These are phyloP conservation scores for Butorides virescens DNA, from an alignment of 2,113 vertebrate species.

Conservation along the genomic window DNA sequence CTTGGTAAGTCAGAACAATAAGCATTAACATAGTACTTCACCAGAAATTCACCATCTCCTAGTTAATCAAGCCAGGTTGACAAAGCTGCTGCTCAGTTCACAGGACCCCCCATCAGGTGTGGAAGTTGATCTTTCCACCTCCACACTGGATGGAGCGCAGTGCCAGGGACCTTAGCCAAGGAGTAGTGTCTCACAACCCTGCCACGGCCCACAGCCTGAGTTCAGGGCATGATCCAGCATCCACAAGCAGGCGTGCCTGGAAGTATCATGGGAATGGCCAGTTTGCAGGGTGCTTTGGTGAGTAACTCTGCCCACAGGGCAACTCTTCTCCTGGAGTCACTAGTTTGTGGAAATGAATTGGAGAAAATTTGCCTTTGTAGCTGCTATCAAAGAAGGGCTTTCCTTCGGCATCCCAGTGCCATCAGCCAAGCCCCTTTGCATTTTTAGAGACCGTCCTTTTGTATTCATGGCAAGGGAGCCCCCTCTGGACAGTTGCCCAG, in stretches of 20 bases:
- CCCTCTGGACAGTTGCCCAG: background rate
- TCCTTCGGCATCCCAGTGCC: background rate
- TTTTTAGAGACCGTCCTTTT: background rate
- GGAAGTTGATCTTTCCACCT: background rate
- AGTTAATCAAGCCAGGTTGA: background rate
- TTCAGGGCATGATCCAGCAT: background rate
- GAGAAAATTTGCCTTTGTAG: background rate
- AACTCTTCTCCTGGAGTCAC: background rate
- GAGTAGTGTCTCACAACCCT: background rate
- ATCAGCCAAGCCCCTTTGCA: background rate
- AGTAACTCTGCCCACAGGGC: background rate
- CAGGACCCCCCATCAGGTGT: background rate
- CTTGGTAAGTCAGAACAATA: background rate
- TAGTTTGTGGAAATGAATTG: background rate
- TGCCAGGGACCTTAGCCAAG: background rate
- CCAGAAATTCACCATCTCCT: background rate
- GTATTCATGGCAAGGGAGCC: background rate
- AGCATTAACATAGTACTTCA: background rate
- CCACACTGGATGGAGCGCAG: background rate
- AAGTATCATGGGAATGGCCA: rapidly evolving
- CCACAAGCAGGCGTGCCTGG: background rate
- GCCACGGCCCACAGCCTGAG: background rate
- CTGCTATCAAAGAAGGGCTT: background rate
- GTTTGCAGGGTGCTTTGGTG: background rate
- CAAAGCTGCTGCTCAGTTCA: background rate